Evolutionary conservation across 1,140 invertebrate genomes (phyloP).

Genomic region (Zaprionus africanus): DNA sequence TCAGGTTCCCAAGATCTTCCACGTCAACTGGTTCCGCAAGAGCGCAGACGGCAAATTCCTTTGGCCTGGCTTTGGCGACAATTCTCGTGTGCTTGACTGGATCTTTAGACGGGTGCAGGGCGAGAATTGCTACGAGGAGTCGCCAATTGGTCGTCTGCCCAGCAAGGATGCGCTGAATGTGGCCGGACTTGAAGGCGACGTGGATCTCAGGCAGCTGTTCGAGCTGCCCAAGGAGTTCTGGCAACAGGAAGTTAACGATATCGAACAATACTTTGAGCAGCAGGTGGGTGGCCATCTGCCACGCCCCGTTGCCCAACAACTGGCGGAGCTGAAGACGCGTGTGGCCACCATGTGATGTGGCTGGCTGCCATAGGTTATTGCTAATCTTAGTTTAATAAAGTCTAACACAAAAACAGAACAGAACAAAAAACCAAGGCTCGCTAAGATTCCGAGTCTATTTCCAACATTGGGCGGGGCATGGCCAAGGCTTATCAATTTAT

Average conservation of each 20-base stretch:
- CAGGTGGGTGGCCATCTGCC: slow-evolving; percentile 96
- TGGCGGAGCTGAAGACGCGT: slow-evolving; percentile 90
- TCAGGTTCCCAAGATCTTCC: slow-evolving; percentile 92
- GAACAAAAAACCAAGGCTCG: slow-evolving; percentile 17
- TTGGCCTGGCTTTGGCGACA: slow-evolving; percentile 97
- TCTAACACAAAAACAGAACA: slow-evolving; percentile 49
- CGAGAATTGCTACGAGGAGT: slow-evolving; percentile 88
- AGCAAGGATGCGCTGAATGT: slow-evolving; percentile 88
- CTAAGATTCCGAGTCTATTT: slow-evolving; percentile 44
- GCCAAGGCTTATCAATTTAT: slow-evolving; percentile 49
- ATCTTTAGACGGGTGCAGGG: slow-evolving; percentile 90
- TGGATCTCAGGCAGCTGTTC: slow-evolving; percentile 92
- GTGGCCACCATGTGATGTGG: slow-evolving; percentile 84
- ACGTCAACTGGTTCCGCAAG: slow-evolving; percentile 97
- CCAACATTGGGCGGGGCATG: slow-evolving; percentile 37
- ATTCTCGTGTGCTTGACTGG: slow-evolving; percentile 95
- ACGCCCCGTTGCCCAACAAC: slow-evolving; percentile 89
- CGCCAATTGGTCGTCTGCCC: slow-evolving; percentile 92
- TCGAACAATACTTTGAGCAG: slow-evolving; percentile 95
- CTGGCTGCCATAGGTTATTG: slow-evolving; percentile 72
- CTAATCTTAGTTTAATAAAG: slow-evolving; percentile 72
- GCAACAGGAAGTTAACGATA: slow-evolving; percentile 92
- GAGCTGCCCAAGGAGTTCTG: slow-evolving; percentile 95
- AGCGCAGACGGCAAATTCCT: slow-evolving; percentile 90
- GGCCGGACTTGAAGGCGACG: slow-evolving; percentile 87